Percentiles rank a stretch among this genome's conserved stretches.
Conservation (phyloP, 1,140 invertebrate genomes). For the Scaptomyza graminum region DNA sequence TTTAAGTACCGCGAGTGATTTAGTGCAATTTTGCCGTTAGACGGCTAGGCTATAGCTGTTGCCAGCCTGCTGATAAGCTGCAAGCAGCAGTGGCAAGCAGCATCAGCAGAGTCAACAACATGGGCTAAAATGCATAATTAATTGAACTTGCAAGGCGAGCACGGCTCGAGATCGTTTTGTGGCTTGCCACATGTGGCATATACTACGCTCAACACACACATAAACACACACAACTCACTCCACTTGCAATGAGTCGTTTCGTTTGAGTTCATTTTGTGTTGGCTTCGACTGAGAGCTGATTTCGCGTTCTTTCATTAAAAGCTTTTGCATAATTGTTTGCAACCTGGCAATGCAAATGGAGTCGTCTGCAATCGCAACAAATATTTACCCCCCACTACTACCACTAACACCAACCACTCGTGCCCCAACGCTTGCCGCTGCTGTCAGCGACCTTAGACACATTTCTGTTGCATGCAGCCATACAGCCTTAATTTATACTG, state of each 20-base stretch:
- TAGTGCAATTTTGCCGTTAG: slow-evolving; percentile 75
- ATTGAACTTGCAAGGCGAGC: slow-evolving; percentile 46
- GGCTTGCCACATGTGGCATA: slow-evolving; percentile 57
- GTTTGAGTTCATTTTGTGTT: slow-evolving; percentile 15
- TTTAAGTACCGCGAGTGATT: slow-evolving; percentile 81
- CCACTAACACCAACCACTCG: background rate
- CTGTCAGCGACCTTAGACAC: slow-evolving; percentile 67
- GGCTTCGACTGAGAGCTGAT: slow-evolving; percentile 45
- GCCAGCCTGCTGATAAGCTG: slow-evolving; percentile 50
- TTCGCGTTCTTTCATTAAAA: slow-evolving; percentile 69
- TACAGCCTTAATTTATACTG: slow-evolving; percentile 70
- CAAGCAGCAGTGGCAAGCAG: slow-evolving; percentile 26
- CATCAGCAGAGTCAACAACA: slow-evolving; percentile 44
- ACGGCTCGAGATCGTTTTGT: slow-evolving; percentile 34
- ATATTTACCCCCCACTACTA: slow-evolving; percentile 22
- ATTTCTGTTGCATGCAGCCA: slow-evolving; percentile 72
- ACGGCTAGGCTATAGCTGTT: slow-evolving; percentile 19
- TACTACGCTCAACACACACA: slow-evolving; percentile 6
- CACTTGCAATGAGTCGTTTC: slow-evolving; percentile 51
- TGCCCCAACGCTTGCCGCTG: slow-evolving; percentile 23
- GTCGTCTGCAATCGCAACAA: slow-evolving; percentile 8
- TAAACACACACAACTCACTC: slow-evolving; percentile 32
- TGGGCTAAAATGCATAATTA: slow-evolving; percentile 79
- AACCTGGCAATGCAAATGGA: slow-evolving; percentile 22
- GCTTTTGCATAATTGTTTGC: slow-evolving; percentile 77